Conservation (phyloP, 2,113 vertebrate species). For the Notiomystis cincta region DNA sequence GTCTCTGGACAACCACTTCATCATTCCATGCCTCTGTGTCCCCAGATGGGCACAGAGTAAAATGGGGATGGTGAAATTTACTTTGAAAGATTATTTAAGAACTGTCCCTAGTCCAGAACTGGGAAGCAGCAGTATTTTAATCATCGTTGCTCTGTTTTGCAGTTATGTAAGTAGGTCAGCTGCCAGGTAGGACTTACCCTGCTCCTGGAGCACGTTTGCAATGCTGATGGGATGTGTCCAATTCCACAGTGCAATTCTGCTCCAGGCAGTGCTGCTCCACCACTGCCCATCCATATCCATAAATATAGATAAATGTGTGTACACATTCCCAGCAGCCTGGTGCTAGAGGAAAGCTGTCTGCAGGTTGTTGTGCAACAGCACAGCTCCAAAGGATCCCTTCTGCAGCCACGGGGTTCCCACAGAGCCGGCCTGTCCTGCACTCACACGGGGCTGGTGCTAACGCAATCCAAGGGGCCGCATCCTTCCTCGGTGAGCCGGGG, state of each 20-base stretch:
- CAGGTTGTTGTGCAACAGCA: not conserved
- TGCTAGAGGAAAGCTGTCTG: constrained; percentile 3
- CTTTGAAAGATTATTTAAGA: not conserved
- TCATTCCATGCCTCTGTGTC: not conserved
- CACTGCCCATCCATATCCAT: not conserved
- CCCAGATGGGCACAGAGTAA: not conserved
- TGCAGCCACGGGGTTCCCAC: not conserved
- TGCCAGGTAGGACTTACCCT: not conserved
- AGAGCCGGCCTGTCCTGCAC: not conserved
- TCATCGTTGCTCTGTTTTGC: not conserved
- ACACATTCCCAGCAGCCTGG: too few species aligned
- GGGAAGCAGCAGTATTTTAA: not conserved
- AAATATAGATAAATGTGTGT: not conserved
- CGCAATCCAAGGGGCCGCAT: not conserved
- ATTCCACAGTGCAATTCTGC: not conserved
- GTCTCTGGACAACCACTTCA: not conserved
- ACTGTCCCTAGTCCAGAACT: not conserved
- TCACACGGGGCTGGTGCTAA: not conserved
- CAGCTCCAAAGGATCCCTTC: not conserved
- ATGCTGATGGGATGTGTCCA: not conserved
- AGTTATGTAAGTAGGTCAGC: constrained; percentile 27
- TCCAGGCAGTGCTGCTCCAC: not conserved
- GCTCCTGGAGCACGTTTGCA: not conserved
- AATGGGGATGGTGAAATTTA: not conserved
- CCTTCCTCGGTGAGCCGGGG: not conserved